phyloP scores from a whole-genome alignment of 2,113 vertebrate genomes.

The Cyphomyrus discorhynchus region DNA sequence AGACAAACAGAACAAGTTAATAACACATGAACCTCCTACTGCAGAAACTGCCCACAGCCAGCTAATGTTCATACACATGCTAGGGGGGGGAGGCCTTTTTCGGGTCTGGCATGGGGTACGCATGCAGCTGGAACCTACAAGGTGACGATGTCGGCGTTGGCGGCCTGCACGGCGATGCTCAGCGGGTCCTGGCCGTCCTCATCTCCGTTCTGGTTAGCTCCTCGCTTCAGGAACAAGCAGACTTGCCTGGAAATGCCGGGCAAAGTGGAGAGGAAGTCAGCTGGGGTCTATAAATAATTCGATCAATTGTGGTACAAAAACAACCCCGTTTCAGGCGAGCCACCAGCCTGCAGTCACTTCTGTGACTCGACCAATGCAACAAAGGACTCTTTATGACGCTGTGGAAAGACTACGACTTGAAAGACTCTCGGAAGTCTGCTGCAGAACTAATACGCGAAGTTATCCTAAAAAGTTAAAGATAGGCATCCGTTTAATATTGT shows the following conservation, averaged over 20 bases:
- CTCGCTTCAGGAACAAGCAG: conserved; percentile 90
- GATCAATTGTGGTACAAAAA: not conserved
- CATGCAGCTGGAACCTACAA: conserved; percentile 63
- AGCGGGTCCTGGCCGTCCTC: conserved; percentile 84
- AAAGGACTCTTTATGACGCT: not conserved
- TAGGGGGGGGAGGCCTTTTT: not conserved
- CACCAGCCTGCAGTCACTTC: not conserved
- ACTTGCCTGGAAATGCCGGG: conserved; percentile 72
- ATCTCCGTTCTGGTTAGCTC: conserved; percentile 81
- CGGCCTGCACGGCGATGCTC: conserved; percentile 85
- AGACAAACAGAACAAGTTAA: not conserved
- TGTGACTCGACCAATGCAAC: not conserved
- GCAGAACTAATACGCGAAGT: not conserved
- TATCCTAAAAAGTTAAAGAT: not conserved
- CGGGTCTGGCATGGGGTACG: not conserved
- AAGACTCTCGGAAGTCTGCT: not conserved
- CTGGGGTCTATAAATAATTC: not conserved
- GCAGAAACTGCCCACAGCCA: not conserved
- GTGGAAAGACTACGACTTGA: not conserved
- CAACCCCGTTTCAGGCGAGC: not conserved
- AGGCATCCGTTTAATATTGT: not conserved
- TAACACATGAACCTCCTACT: not conserved
- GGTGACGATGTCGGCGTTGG: conserved; percentile 94
- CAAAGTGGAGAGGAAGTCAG: not conserved
- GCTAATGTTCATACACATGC: not conserved